phyloP scores from a whole-genome alignment of 2,888 invertebrate genomes.

The Drosophila mercatorum region DNA sequence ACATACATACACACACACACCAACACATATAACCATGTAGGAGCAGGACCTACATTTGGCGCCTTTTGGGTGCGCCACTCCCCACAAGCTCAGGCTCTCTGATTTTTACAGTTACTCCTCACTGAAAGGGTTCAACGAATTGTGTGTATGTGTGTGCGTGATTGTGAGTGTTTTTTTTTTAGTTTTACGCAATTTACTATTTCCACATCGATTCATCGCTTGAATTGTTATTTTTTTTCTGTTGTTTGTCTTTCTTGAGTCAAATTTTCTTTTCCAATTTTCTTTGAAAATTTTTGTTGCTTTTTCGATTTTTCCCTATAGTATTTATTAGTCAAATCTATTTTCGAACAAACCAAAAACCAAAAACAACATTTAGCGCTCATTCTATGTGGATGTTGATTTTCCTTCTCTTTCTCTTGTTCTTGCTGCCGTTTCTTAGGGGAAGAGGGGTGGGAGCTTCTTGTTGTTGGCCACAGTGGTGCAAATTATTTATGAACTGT shows the following conservation, averaged over 20 bases:
- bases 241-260: constrained; percentile 42
- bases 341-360: constrained; percentile 72
- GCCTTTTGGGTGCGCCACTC: constrained; percentile 51
- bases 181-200: constrained; percentile 58
- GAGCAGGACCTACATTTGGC: constrained; percentile 58
- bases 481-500: constrained; percentile 14
- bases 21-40: neutral
- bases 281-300: constrained; percentile 33
- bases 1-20: constrained; percentile 7
- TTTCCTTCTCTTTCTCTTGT: constrained; percentile 25
- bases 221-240: constrained; percentile 36
- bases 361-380: constrained; percentile 50
- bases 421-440: constrained; percentile 9
- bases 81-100: constrained; percentile 24
- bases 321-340: constrained; percentile 82
- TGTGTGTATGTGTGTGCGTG: neutral
- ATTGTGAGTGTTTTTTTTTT: constrained; percentile 11
- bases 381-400: constrained; percentile 44
- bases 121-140: constrained; percentile 43
- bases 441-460: constrained; percentile 23
- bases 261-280: constrained; percentile 51
- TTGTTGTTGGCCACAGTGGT: constrained; percentile 40
- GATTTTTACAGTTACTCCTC: constrained; percentile 17
- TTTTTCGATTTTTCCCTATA: constrained; percentile 71
- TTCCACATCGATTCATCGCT: constrained; percentile 29